phyloP scores from a whole-genome alignment of 2,797 vertebrate species.

The Toxotes lorentzi region DNA sequence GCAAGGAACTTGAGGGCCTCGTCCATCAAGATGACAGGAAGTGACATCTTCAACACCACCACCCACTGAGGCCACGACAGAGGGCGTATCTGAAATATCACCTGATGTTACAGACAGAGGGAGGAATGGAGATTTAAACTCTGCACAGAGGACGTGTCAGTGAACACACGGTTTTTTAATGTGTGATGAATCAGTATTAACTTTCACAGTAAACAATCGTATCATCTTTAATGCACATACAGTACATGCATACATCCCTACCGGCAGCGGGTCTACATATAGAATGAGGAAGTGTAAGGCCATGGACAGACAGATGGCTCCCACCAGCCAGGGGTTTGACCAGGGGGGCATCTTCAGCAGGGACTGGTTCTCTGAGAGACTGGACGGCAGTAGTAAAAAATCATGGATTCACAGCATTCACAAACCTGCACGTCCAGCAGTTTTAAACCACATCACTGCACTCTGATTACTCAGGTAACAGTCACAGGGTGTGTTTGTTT shows the following conservation, averaged over 20 bases:
- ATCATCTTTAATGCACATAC: neutral
- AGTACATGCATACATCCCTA: conserved; percentile 58
- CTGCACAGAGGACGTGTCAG: neutral
- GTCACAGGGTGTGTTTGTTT: neutral
- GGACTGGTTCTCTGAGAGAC: conserved; percentile 88
- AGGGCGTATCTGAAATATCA: conserved; percentile 87
- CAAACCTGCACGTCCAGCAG: neutral
- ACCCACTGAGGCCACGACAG: conserved; percentile 88
- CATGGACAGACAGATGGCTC: conserved; percentile 88
- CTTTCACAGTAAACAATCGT: neutral
- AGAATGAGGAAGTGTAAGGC: conserved; percentile 88
- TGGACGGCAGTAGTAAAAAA: conserved; percentile 37
- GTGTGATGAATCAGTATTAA: neutral
- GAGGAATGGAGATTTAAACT: neutral
- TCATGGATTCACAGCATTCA: neutral
- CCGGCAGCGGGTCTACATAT: conserved; percentile 87
- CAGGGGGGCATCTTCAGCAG: conserved; percentile 88
- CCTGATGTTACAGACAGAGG: conserved; percentile 52
- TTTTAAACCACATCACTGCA: neutral
- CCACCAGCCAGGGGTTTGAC: conserved; percentile 88
- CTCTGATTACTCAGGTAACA: neutral
- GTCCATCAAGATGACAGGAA: conserved; percentile 88
- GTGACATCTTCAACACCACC: conserved; percentile 87
- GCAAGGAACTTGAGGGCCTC: conserved; percentile 87
- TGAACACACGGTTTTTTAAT: neutral